A percentile compares a stretch with the other conserved stretches of the same genome.
These are phyloP conservation scores for Batillaria attramentaria DNA, from an alignment of 1,140 invertebrate species.

Conservation along the genomic window DNA sequence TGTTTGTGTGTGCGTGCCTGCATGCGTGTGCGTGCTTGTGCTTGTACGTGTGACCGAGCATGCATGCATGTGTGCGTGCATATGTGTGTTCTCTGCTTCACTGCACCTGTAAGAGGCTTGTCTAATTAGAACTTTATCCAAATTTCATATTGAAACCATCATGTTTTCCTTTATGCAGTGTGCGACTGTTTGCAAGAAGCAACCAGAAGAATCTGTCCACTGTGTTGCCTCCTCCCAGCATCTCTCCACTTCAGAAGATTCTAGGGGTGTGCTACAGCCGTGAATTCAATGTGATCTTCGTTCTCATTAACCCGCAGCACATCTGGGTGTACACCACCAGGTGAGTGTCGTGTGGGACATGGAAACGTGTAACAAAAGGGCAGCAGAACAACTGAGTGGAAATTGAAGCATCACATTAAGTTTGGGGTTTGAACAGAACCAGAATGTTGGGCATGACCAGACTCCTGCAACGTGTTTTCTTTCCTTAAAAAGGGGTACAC, in stretches of 20 bases:
- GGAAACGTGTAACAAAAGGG: neutral
- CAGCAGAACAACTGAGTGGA: no score
- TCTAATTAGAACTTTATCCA: neutral
- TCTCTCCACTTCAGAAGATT: conserved; percentile 64
- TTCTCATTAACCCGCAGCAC: conserved; percentile 61
- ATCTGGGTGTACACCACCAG: conserved; percentile 72
- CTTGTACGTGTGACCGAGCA: neutral
- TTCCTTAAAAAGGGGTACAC: no score
- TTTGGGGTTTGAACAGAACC: no score
- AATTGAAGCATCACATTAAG: no score
- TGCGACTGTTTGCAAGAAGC: conserved; percentile 63
- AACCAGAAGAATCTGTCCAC: conserved; percentile 65
- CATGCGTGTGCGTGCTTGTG: neutral
- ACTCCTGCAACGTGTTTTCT: no score
- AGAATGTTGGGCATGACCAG: no score
- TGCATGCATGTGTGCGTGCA: neutral
- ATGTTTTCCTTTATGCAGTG: conserved; percentile 50
- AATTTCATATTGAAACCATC: neutral
- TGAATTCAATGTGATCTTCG: conserved; percentile 65
- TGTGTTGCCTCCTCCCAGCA: conserved; percentile 67
- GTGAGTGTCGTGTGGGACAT: conserved; percentile 34
- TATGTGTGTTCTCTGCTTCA: neutral
- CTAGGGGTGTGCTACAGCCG: conserved; percentile 67
- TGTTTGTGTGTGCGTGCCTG: neutral
- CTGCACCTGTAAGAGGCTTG: no score